phyloP scores from a whole-genome alignment of 2,797 vertebrate species.

The Pogoniulus pusillus region DNA sequence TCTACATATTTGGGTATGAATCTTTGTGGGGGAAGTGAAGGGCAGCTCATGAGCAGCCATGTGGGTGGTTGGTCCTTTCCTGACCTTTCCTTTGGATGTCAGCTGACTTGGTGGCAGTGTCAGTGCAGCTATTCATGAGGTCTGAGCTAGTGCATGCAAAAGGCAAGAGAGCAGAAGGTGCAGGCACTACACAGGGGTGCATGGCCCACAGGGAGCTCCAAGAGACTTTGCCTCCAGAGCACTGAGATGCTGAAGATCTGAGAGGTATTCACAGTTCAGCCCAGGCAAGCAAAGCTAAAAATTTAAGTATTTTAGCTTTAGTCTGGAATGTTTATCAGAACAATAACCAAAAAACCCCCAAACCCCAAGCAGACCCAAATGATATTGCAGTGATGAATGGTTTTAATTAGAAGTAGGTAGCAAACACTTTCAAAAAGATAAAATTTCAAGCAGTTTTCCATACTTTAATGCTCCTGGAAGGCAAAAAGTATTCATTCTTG shows the following conservation, averaged over 20 bases:
- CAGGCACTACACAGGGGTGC: too few relatives aligned
- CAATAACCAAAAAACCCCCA: not conserved
- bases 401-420: constrained; percentile 69
- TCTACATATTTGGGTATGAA: not conserved
- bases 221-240: not conserved
- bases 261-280: not conserved
- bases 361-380: not conserved
- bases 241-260: not conserved
- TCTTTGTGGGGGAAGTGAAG: not conserved
- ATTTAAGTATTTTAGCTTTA: not conserved
- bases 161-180: not conserved
- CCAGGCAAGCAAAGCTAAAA: not conserved
- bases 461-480: constrained; percentile 56
- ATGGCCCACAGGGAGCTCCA: not conserved
- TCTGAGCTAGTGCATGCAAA: fast-evolving
- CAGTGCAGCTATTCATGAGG: not conserved
- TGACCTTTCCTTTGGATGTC: not conserved
- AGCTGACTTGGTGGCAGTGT: fast-evolving
- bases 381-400: constrained; percentile 51
- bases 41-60: not conserved
- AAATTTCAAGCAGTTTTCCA: constrained; percentile 54
- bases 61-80: fast-evolving
- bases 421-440: constrained; percentile 25
- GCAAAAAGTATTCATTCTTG: constrained; percentile 55
- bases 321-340: not conserved